Conservation (phyloP, 2,888 invertebrate genomes). For the Pardosa pseudoannulata region DNA sequence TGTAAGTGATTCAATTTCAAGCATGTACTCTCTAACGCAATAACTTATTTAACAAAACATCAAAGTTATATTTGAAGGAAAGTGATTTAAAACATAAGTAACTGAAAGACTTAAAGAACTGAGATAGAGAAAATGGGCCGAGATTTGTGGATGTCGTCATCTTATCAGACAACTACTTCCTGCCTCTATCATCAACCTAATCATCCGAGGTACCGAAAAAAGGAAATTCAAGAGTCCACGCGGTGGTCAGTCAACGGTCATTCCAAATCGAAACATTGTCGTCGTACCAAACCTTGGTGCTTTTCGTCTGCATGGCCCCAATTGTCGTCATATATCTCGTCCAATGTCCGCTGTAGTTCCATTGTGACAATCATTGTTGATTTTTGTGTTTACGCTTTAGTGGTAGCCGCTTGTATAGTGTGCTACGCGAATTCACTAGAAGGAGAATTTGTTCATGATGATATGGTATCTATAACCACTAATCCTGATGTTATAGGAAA, state of each 20-base stretch:
- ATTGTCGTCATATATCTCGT: conserved; percentile 24
- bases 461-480: conserved; percentile 88
- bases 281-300: background rate
- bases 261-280: conserved; percentile 22
- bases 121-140: conserved; percentile 47
- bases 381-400: conserved; percentile 50
- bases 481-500: conserved; percentile 88
- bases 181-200: conserved; percentile 46
- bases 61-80: background rate
- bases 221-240: conserved; percentile 7
- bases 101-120: background rate
- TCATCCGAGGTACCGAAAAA: conserved; percentile 34
- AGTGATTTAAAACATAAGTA: background rate
- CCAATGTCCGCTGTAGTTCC: conserved; percentile 30
- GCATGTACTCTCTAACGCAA: too few species aligned
- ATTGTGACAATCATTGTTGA: conserved; percentile 43
- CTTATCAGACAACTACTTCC: conserved; percentile 35
- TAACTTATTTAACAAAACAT: background rate
- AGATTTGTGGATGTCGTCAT: conserved; percentile 48
- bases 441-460: conserved; percentile 92
- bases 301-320: conserved; percentile 19
- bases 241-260: conserved; percentile 25
- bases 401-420: conserved; percentile 57
- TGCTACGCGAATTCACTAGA: conserved; percentile 79
- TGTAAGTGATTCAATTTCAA: too few species aligned